Conservation (phyloP, 2,888 invertebrate species). For the Odontocolon sp. region DNA sequence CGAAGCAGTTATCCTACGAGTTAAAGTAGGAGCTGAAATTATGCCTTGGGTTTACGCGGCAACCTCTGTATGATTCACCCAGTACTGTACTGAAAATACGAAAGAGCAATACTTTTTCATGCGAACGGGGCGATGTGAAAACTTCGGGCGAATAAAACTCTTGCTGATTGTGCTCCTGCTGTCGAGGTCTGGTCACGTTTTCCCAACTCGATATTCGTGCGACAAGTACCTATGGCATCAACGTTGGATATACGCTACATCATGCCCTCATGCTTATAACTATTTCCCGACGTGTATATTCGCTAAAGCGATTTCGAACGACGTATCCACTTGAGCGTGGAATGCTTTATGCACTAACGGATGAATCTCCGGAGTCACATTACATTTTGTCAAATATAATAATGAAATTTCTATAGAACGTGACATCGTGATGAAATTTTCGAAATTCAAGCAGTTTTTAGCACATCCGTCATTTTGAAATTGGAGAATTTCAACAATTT, state of each 20-base stretch:
- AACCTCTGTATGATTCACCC: too few relatives aligned
- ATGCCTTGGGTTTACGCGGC: too few relatives aligned
- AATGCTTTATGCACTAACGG: constrained; percentile 41
- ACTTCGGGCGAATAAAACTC: neutral
- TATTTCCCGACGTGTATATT: neutral
- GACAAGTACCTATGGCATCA: neutral
- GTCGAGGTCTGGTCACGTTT: constrained; percentile 42
- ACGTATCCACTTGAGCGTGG: neutral
- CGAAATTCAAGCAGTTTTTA: too few relatives aligned
- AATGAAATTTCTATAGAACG: neutral
- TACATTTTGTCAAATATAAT: constrained; percentile 11
- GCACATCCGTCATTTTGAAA: too few relatives aligned
- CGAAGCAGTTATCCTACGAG: too few relatives aligned
- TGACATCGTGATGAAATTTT: too few relatives aligned
- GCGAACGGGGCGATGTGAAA: neutral
- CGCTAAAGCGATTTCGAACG: constrained; percentile 2
- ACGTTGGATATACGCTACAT: neutral
- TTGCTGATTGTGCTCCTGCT: constrained; percentile 28
- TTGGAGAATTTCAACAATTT: too few relatives aligned
- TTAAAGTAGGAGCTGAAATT: too few relatives aligned
- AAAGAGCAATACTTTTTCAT: neutral
- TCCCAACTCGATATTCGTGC: constrained; percentile 41
- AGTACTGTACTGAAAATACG: neutral
- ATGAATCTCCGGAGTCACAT: constrained; percentile 14
- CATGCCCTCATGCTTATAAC: neutral